These are phyloP conservation scores for Dendroctonus valens DNA, from an alignment of 1,140 invertebrate species.

Conservation along the genomic window DNA sequence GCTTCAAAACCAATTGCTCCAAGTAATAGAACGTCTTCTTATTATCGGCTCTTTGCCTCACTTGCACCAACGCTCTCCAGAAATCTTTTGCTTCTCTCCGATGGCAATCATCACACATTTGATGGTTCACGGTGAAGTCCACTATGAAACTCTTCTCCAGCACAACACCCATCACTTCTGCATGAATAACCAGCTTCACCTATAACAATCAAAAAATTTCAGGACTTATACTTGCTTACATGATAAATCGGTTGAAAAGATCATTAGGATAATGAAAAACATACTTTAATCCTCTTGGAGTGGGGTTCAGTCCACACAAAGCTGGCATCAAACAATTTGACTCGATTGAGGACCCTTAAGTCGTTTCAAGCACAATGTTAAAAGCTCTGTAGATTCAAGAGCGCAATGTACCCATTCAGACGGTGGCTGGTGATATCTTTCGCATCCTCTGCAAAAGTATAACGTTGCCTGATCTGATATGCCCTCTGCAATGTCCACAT, in stretches of 20 bases:
- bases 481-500: conserved; percentile 93
- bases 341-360: conserved; percentile 88
- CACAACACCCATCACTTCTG: conserved; percentile 83
- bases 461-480: conserved; percentile 93
- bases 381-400: conserved; percentile 90
- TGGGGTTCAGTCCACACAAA: conserved; percentile 99
- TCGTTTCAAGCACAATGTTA: conserved; percentile 90
- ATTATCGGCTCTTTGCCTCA: conserved; percentile 84
- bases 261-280: not conserved
- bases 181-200: conserved; percentile 96
- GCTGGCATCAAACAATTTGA: conserved; percentile 90
- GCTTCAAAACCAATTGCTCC: conserved; percentile 96
- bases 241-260: not conserved
- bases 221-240: not conserved
- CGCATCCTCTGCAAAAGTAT: conserved; percentile 89
- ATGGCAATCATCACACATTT: conserved; percentile 98
- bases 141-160: conserved; percentile 92
- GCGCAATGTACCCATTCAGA: conserved; percentile 85
- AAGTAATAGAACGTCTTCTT: conserved; percentile 99
- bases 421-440: conserved; percentile 93
- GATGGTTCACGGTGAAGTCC: conserved; percentile 86
- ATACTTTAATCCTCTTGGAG: conserved; percentile 88
- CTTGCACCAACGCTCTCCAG: conserved; percentile 90
- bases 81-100: conserved; percentile 95
- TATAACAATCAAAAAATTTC: conserved; percentile 47